Base-by-base conservation (phyloP, 2,113 vertebrate species). In the Etheostoma spectabile region DNA sequence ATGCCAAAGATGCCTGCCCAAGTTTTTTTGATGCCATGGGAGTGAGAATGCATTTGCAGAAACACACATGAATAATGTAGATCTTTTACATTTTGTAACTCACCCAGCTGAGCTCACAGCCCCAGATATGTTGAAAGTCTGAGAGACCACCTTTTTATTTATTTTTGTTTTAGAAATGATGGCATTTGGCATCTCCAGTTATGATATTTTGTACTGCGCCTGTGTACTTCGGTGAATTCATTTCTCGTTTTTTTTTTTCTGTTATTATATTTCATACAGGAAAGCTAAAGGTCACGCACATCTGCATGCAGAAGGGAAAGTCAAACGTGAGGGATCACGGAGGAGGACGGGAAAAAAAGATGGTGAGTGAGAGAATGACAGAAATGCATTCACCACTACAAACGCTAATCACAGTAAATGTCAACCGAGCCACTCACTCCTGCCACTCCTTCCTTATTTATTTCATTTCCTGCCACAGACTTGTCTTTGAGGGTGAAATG, bases 391-490 rank as follows among this genome's bases (percentile, higher is more conserved):
- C 53, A 57, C 81, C 60, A 74, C 82, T 68, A 86, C 88, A 83
- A 91, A 90, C 69, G 73, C 84, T 91, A 92, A 91, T 94, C 85
- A 91, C 78, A 79, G 83, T 89, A 91, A 92, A 91, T 94, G 91
- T 91, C 92, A 92, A 42, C 68, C 48, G 45, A 75, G 70, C 83
- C 81, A 75, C 82, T 88, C 80, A 77, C 77, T 77, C 56, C 86
- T 91, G 85, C 82, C 82, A 88, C 57, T 84, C 88, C 70, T 65
- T 74, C 51, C 80, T 79, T 87, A 88, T 92, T 93, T 90, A 89
- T 90, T 86, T 90, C 61, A 84, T 89, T 87, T 77, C 78, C 73
- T 86, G 79, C 74, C 68, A 75, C 68, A 65, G 63, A 72, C 72
- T 77, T 83, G 88, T 86, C 86, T 74, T 63, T 87, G 80, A 48